Base-by-base conservation (phyloP, 2,888 invertebrate genomes). In the Xiphydria camelus region DNA sequence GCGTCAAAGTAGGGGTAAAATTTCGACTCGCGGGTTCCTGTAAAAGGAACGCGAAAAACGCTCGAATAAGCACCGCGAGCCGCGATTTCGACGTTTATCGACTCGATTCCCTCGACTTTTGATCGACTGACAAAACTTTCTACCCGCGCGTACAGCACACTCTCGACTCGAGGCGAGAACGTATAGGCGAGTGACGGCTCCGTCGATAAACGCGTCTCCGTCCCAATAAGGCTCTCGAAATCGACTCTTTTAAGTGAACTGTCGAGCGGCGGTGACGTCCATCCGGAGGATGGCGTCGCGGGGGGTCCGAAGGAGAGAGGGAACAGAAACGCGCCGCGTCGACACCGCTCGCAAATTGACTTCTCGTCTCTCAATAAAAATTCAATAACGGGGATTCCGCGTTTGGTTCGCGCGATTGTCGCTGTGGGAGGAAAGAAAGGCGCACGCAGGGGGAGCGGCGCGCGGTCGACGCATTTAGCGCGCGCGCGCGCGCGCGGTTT, bases 331-430 rank as follows among this genome's bases (percentile, higher is more conserved):
- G n/a, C n/a, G n/a, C n/a, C n/a, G n/a, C 14, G 49, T 48, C 53
- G 37, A 2, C 37, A 26, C 53, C 58, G 57, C 59, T 59, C 57
- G 62, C 60, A 68, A 64, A 66, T 67, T 66, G 66, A 57, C 51
- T 38, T 64, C 52, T 58, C 56, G 62, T 53, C 60, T 29, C 58
- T 62, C 64, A 68, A 68, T 68, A 67, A 68, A 68, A 68, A 64
- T 68, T 66, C 67, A 68, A 68, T 68, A 68, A 68, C 66, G 59
- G n/a, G n/a, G 54, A 59, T 51, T 46, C 56, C 54, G 7, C 55
- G 52, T 49, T 59, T 29, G 29, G 29, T 15, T 29, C 12, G 15
- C 57, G 64, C 62, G 56, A 67, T 66, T 64, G 65, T 66, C 62
- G 57, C 29, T 5, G 29, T 12, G 29, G 29, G 29, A 14, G 6